Evolutionary conservation across 1,140 invertebrate species (phyloP).

Genomic region (Spodoptera frugiperda): DNA sequence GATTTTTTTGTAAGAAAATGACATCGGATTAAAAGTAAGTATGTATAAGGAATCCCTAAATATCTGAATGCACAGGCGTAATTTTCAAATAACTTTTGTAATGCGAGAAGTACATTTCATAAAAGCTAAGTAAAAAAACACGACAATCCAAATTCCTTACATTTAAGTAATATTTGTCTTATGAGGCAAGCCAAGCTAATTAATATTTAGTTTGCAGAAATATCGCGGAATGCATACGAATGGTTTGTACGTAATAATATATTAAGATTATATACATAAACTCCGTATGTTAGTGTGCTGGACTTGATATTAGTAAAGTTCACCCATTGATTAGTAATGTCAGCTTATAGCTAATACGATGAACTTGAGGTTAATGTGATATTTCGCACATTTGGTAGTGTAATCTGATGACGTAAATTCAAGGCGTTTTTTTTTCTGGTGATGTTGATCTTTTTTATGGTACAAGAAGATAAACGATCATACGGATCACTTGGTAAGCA

Average conservation of each 20-base stretch:
- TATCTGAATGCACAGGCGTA: no score
- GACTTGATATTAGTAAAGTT: constrained; percentile 21
- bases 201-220: constrained; percentile 14
- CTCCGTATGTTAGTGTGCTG: background rate
- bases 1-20: no score
- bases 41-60: no score
- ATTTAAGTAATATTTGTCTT: constrained; percentile 2
- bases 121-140: background rate
- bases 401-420: no score
- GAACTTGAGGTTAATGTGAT: constrained; percentile 12
- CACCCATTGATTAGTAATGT: background rate
- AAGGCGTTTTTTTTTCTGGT: no score
- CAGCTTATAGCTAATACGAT: background rate
- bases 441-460: no score
- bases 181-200: background rate
- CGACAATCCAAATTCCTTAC: background rate
- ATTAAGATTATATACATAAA: constrained; percentile 28
- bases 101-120: background rate
- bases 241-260: background rate
- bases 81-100: no score
- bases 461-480: no score
- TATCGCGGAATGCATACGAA: background rate
- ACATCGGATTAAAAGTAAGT: no score
- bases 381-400: no score
- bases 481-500: no score